A percentile compares a stretch with the other conserved stretches of the same genome.
Evolutionary conservation across 2,113 vertebrate genomes (phyloP).

Genomic region (Oenanthe oenanthe): DNA sequence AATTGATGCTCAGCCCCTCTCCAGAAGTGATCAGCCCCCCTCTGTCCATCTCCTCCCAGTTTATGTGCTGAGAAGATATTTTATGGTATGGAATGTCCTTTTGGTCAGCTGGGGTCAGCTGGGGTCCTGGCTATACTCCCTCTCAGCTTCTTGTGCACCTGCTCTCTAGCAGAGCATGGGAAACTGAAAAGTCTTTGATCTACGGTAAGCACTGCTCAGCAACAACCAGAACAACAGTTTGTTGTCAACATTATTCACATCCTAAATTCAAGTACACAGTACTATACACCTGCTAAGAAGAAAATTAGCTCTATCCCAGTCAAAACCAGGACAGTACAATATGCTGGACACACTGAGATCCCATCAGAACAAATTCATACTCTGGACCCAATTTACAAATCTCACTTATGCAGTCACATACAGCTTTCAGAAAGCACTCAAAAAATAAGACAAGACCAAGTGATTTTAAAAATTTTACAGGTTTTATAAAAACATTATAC

Average conservation of each 20-base stretch:
- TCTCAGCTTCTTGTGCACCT: neutral
- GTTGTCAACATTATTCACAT: neutral
- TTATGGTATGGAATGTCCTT: neutral
- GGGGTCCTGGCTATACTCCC: neutral
- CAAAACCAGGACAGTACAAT: neutral
- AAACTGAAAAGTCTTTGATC: neutral
- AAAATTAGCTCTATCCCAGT: neutral
- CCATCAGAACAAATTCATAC: neutral
- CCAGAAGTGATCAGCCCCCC: neutral
- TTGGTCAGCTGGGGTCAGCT: neutral
- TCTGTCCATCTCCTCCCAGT: too few relatives aligned
- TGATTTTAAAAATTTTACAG: conserved; percentile 15
- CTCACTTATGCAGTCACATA: neutral
- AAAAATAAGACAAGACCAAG: neutral
- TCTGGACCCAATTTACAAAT: neutral
- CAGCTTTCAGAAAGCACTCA: fast-evolving
- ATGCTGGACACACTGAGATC: neutral
- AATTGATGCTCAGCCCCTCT: fast-evolving
- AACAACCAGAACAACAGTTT: neutral
- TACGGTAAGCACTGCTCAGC: neutral
- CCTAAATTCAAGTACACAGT: neutral
- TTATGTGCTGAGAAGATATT: neutral
- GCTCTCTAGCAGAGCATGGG: neutral
- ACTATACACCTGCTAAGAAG: neutral
- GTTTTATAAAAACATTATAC: conserved; percentile 69